Evolutionary conservation across 2,888 invertebrate species (phyloP).

Genomic region (Philereme vetulata): DNA sequence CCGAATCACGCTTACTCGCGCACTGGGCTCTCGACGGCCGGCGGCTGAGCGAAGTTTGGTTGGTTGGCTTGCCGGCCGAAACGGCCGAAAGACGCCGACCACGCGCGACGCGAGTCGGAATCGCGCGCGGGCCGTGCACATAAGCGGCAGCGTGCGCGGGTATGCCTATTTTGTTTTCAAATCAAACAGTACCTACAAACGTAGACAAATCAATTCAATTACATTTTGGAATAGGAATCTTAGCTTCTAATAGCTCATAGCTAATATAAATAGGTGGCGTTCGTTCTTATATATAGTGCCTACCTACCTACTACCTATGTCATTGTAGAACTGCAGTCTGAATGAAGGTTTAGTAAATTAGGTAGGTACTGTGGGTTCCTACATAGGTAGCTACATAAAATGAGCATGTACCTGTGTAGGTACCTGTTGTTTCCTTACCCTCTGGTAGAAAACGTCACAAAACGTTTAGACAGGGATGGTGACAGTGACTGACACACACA

Average conservation of each 20-base stretch:
- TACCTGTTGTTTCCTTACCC: too few relatives aligned
- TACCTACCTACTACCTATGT: slow-evolving; percentile 8
- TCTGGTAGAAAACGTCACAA: too few relatives aligned
- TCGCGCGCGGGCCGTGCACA: slow-evolving; percentile 4
- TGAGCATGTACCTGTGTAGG: too few relatives aligned
- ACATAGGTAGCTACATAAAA: too few relatives aligned
- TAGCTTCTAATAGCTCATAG: slow-evolving; percentile 40
- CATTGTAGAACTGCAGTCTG: slow-evolving; percentile 5
- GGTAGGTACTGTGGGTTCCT: background rate
- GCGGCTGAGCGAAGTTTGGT: slow-evolving; percentile 37
- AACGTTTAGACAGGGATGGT: too few relatives aligned
- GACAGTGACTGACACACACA: too few relatives aligned
- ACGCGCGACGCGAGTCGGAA: background rate
- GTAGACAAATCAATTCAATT: slow-evolving; percentile 15
- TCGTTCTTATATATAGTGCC: slow-evolving; percentile 50
- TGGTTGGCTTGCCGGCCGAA: background rate
- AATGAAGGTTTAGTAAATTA: background rate
- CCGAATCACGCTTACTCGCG: slow-evolving; percentile 84
- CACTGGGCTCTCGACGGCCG: slow-evolving; percentile 62
- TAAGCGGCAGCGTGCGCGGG: slow-evolving; percentile 50
- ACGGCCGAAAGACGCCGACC: slow-evolving; percentile 11
- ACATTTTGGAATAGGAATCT: slow-evolving; percentile 61
- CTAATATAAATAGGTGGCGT: slow-evolving; percentile 51
- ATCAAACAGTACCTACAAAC: slow-evolving; percentile 75
- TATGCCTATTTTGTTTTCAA: slow-evolving; percentile 72